Percentiles rank a stretch among this genome's conserved stretches.
These are phyloP conservation scores for Subanguina moxae DNA, from an alignment of 1,140 invertebrate species.

Conservation along the genomic window DNA sequence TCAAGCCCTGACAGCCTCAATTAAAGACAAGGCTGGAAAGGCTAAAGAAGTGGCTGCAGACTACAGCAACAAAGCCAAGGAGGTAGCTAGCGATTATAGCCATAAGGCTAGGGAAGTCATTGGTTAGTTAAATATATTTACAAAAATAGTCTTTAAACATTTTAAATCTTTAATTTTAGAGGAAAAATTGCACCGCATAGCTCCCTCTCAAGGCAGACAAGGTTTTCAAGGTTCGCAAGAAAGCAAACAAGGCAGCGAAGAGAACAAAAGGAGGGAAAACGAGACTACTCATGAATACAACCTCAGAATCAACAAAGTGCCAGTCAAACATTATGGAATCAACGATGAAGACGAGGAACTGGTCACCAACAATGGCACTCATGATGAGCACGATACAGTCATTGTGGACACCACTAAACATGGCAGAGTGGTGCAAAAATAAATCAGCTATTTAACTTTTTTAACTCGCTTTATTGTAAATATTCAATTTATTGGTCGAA, in stretches of 20 bases:
- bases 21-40: neutral
- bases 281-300: constrained; percentile 1
- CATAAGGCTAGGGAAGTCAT: constrained; percentile 4
- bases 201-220: too few species aligned
- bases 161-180: neutral
- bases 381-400: neutral
- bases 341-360: neutral
- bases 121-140: neutral
- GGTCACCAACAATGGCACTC: neutral
- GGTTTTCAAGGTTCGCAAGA: too few species aligned
- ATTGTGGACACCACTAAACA: too few species aligned
- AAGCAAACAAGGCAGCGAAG: neutral
- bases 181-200: neutral
- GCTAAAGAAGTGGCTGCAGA: neutral
- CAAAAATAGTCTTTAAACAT: neutral
- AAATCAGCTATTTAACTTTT: too few species aligned
- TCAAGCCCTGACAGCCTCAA: neutral
- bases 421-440: too few species aligned
- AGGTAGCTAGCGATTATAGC: neutral
- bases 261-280: neutral
- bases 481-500: neutral
- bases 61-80: neutral
- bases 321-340: neutral
- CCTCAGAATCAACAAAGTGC: neutral
- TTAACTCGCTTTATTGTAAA: too few species aligned